These are phyloP conservation scores for Stenurella melanura DNA, from an alignment of 2,888 invertebrate genomes.

Conservation along the genomic window DNA sequence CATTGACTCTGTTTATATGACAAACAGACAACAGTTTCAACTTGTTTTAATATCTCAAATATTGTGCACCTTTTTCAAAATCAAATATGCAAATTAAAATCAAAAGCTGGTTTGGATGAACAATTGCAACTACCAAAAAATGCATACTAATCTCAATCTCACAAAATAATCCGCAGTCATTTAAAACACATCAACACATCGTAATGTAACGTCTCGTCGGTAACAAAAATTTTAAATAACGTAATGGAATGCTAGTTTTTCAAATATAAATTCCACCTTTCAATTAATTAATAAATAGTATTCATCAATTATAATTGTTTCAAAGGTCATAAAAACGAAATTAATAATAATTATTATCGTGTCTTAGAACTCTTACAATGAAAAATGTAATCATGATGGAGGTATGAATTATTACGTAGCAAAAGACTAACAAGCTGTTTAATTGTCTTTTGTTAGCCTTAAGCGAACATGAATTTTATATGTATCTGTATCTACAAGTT, in stretches of 20 bases:
- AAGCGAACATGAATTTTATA: slow-evolving; percentile 42
- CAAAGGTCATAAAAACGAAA: slow-evolving; percentile 26
- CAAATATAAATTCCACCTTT: background rate
- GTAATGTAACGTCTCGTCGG: background rate
- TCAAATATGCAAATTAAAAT: too few species aligned
- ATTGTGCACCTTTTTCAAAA: too few species aligned
- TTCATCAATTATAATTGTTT: slow-evolving; percentile 30
- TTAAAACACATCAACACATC: too few species aligned
- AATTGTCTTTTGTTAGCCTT: slow-evolving; percentile 48
- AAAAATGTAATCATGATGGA: slow-evolving; percentile 39
- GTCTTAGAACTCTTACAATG: slow-evolving; percentile 24
- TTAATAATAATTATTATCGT: slow-evolving; percentile 35
- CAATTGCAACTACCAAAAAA: too few species aligned
- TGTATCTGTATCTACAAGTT: slow-evolving; percentile 38
- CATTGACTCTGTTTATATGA: too few species aligned
- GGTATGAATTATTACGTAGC: slow-evolving; percentile 38
- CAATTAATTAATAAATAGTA: slow-evolving; percentile 22
- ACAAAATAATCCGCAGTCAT: too few species aligned
- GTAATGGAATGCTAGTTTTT: background rate
- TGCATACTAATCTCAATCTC: too few species aligned
- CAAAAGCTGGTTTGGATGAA: too few species aligned
- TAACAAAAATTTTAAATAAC: background rate
- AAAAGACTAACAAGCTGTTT: slow-evolving; percentile 42
- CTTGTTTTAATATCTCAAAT: too few species aligned
- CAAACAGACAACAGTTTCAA: too few species aligned